phyloP scores from a whole-genome alignment of 2,888 invertebrate species.

The Mallateleia sp. region DNA sequence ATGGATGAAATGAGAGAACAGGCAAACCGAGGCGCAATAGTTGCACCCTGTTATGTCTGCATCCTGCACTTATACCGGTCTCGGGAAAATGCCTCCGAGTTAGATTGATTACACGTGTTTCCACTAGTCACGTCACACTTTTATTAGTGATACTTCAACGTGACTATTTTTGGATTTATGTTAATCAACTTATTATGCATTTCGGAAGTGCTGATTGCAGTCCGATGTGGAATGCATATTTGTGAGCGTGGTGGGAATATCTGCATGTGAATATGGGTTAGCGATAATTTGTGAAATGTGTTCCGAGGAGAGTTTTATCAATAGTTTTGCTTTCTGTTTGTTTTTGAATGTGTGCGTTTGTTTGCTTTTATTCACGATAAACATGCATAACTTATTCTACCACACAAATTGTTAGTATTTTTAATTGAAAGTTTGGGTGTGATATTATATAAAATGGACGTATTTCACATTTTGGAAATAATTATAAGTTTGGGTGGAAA shows the following conservation, averaged over 20 bases:
- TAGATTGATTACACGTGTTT: slow-evolving; percentile 20
- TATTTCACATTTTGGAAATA: no score
- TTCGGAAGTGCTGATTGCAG: slow-evolving; percentile 1
- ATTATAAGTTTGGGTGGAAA: no score
- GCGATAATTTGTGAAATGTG: neutral
- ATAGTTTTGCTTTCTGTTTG: neutral
- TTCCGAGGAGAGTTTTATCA: neutral
- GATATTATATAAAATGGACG: no score
- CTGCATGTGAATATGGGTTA: neutral
- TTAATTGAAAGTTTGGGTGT: no score
- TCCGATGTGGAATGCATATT: neutral
- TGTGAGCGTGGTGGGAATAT: neutral
- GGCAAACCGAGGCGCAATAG: slow-evolving; percentile 20
- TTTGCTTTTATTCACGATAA: neutral
- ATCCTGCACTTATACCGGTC: slow-evolving; percentile 11
- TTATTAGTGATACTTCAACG: no score
- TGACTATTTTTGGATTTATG: neutral
- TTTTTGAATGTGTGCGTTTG: no score
- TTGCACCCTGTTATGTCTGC: slow-evolving; percentile 23
- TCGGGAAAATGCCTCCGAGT: neutral
- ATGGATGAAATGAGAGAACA: slow-evolving; percentile 69
- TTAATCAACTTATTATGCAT: neutral
- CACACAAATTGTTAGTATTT: no score
- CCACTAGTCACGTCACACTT: neutral
- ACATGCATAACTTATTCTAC: no score